Percentiles rank a stretch among this genome's conserved stretches.
Evolutionary conservation across 2,797 vertebrate species (phyloP).

Genomic region (Chloroceryle inda): DNA sequence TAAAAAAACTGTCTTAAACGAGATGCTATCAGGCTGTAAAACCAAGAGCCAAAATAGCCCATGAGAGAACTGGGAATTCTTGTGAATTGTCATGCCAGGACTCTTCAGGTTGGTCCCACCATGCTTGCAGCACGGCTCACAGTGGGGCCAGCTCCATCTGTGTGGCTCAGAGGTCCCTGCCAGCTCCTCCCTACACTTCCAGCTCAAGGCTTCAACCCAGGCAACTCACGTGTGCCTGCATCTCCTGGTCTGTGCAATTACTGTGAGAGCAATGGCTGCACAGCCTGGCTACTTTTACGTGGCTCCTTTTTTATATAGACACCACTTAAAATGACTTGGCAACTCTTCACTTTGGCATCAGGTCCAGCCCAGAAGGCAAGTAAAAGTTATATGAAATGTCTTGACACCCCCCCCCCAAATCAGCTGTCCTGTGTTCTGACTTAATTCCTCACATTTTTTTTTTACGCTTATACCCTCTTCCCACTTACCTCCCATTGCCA

Average conservation of each 20-base stretch:
- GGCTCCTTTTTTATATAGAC: neutral
- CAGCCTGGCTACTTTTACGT: neutral
- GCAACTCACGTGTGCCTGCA: neutral
- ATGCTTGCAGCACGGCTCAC: accelerated
- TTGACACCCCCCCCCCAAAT: neutral
- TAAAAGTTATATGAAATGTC: neutral
- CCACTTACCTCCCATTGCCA: neutral
- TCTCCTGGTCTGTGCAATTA: neutral
- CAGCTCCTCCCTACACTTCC: neutral
- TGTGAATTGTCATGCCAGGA: neutral
- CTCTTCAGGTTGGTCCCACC: neutral
- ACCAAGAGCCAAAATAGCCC: neutral
- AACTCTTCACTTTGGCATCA: neutral
- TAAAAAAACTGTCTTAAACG: neutral
- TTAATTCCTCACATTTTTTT: neutral
- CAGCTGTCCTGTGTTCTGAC: neutral
- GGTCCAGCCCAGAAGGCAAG: neutral
- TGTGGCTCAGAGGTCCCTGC: neutral
- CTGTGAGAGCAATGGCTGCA: neutral
- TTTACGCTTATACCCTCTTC: neutral
- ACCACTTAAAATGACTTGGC: accelerated
- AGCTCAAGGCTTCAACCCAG: accelerated
- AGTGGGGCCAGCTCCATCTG: accelerated
- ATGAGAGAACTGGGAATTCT: neutral
- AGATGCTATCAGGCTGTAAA: neutral